Conservation (phyloP, 2,797 vertebrate species). For the Scarus forsteni region DNA sequence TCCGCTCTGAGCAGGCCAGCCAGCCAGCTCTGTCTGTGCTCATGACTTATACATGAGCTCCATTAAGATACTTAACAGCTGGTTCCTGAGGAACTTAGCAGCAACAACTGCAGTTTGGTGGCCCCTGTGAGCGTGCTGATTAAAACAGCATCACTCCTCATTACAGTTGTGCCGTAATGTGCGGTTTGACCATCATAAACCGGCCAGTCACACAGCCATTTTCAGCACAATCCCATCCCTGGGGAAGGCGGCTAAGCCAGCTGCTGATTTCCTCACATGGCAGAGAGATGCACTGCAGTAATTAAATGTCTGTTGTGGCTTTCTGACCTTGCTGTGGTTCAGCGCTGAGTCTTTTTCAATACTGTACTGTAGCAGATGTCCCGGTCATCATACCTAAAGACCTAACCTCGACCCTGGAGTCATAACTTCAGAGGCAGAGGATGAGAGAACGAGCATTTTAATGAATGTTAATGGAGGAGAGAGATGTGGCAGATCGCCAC, state of each 20-base stretch:
- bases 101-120: conserved; percentile 43
- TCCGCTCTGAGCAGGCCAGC: conserved; percentile 47
- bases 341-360: conserved; percentile 45
- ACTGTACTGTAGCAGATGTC: conserved; percentile 57
- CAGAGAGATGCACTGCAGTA: conserved; percentile 66
- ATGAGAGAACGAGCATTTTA: conserved; percentile 5
- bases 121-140: conserved; percentile 58
- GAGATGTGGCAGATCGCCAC: conserved; percentile 25
- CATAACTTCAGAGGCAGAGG: conserved; percentile 26
- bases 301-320: conserved; percentile 76
- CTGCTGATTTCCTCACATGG: conserved; percentile 63
- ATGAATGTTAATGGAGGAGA: conserved; percentile 40
- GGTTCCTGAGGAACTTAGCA: conserved; percentile 60
- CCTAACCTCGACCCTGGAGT: conserved; percentile 7
- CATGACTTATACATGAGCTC: conserved; percentile 77
- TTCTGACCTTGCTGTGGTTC: conserved; percentile 68
- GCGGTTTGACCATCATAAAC: conserved; percentile 67
- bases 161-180: conserved; percentile 64
- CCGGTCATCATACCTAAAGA: conserved; percentile 37
- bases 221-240: conserved; percentile 70
- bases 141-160: conserved; percentile 69
- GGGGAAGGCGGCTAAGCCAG: conserved; percentile 56
- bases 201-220: conserved; percentile 63
- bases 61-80: conserved; percentile 80
- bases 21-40: conserved; percentile 39